Evolutionary conservation across 2,888 invertebrate genomes (phyloP).

Genomic region (Heliconius aoede): DNA sequence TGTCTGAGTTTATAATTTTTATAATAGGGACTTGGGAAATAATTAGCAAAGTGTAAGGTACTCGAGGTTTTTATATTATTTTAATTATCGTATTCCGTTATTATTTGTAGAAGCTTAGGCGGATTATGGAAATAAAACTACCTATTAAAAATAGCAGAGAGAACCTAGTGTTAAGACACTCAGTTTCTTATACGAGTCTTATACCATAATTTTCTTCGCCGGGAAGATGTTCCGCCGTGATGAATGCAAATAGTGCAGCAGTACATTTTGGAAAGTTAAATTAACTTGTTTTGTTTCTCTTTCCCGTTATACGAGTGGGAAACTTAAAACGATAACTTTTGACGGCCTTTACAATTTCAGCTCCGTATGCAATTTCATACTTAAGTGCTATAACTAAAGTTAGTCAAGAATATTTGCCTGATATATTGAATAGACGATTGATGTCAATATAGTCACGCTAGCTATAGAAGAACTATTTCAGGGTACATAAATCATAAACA

Average conservation of each 20-base stretch:
- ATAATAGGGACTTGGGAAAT: no score
- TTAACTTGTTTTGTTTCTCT: constrained; percentile 41
- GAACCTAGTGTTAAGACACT: no score
- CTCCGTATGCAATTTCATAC: constrained; percentile 33
- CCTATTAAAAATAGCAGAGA: no score
- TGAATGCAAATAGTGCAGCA: constrained; percentile 29
- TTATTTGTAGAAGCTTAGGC: no score
- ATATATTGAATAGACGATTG: background rate
- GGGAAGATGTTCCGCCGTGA: constrained; percentile 6
- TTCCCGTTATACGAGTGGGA: constrained; percentile 35
- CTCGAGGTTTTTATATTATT: background rate
- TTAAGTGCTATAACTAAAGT: constrained; percentile 28
- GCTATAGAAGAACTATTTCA: background rate
- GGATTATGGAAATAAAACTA: no score
- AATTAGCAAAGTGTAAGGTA: no score
- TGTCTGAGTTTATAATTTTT: background rate
- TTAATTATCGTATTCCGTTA: background rate
- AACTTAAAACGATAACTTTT: constrained; percentile 44
- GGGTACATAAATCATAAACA: background rate
- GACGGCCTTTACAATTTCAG: constrained; percentile 41
- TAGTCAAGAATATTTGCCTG: constrained; percentile 24
- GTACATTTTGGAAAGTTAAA: constrained; percentile 43
- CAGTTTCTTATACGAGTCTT: no score
- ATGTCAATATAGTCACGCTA: background rate
- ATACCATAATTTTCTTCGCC: background rate